phyloP scores from a whole-genome alignment of 2,113 vertebrate genomes.

The Gasterosteus aculeatus region DNA sequence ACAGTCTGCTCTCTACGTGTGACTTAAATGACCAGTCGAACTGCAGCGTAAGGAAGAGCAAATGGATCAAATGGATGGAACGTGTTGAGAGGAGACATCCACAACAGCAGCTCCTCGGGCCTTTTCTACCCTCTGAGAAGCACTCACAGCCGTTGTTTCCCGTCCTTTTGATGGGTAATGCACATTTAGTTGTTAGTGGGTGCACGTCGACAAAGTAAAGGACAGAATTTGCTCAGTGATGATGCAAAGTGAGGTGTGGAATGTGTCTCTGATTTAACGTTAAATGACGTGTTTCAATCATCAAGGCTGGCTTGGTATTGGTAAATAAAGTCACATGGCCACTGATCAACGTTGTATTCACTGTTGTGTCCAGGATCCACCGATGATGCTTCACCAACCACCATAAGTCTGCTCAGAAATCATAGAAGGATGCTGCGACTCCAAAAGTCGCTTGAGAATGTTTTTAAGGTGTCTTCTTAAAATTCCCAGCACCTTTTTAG shows the following conservation, averaged over 20 bases:
- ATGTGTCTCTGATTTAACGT: background rate
- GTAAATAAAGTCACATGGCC: background rate
- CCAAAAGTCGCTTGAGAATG: background rate
- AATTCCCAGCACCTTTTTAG: background rate
- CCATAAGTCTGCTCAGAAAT: background rate
- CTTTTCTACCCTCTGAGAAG: background rate
- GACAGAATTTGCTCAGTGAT: background rate
- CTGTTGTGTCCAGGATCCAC: too few relatives aligned
- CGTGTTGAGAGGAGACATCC: background rate
- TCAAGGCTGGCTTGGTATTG: background rate
- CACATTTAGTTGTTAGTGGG: background rate
- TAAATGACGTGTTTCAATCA: too few relatives aligned
- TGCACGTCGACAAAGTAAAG: background rate
- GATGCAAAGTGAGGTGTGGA: background rate
- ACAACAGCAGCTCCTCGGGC: background rate
- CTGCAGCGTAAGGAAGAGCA: background rate
- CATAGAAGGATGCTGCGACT: background rate
- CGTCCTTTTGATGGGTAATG: conserved; percentile 14
- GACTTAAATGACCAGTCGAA: background rate
- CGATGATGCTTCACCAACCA: background rate
- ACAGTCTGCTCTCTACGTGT: background rate
- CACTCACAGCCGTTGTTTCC: background rate
- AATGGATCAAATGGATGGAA: conserved; percentile 1
- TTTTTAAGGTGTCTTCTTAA: background rate
- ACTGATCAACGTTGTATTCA: background rate